Percentiles rank a stretch among this genome's conserved stretches.
Evolutionary conservation across 2,797 vertebrate species (phyloP).

Genomic region (Amazonetta brasiliensis): DNA sequence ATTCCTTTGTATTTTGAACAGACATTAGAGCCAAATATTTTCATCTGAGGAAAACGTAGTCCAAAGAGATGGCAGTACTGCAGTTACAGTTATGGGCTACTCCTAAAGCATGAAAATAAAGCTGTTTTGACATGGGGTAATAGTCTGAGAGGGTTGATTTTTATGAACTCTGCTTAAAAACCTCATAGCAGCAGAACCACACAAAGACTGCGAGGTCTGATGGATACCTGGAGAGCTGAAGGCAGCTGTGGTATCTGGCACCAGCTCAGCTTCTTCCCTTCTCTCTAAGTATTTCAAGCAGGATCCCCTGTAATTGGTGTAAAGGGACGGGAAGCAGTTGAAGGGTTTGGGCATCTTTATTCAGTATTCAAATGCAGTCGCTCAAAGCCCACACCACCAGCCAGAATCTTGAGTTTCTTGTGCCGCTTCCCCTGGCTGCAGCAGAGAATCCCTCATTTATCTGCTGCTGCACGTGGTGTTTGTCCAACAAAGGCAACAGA

Average conservation of each 20-base stretch:
- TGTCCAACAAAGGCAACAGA: constrained; percentile 10
- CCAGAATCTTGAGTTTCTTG: neutral
- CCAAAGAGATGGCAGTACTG: no score
- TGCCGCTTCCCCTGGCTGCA: neutral
- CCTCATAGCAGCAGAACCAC: neutral
- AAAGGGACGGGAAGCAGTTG: neutral
- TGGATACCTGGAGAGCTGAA: neutral
- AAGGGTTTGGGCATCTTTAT: neutral
- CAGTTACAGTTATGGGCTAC: neutral
- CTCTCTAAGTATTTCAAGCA: neutral
- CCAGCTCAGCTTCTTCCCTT: neutral
- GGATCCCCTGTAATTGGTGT: neutral
- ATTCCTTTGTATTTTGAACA: neutral
- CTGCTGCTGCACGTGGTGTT: neutral
- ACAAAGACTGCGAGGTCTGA: neutral
- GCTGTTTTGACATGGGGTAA: neutral
- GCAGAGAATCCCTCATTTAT: neutral
- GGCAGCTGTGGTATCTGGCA: neutral
- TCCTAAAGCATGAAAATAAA: neutral
- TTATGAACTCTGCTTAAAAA: neutral
- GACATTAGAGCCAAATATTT: neutral
- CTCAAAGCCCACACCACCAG: neutral
- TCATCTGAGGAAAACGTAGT: neutral
- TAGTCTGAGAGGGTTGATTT: neutral
- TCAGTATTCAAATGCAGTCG: neutral